Base-by-base conservation (phyloP, 2,888 invertebrate genomes). In the Drosophila kambysellisi region DNA sequence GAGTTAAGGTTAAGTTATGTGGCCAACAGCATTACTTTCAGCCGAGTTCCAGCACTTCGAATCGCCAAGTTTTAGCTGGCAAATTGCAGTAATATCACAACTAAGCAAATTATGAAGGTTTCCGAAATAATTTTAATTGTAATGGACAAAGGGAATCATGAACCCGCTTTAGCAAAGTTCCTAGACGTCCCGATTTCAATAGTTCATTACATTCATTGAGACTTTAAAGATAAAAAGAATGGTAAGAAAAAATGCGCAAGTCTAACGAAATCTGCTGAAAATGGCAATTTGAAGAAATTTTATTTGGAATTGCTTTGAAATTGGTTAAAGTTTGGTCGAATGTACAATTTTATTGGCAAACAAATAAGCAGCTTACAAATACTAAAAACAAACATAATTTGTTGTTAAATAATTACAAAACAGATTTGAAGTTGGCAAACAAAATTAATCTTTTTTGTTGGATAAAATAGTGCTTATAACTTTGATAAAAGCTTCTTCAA, bases 1-100 rank as follows among this genome's bases (percentile, higher is more conserved):
- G 72, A 76, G 85, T 74, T 82, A 77, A 56, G 74, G 70, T 69
- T 74, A 72, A 75, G 69, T 70, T 67, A 75, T 89, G 74, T 88
- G 70, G 70, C 73, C 79, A 73, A 51, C 72, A 69, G 72, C 63
- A 72, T 66, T 74, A 73, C 78, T 67, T 69, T 17, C 1, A 29
- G 7, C 39, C 3, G n/a, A 25, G 30, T 77, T 77, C 81, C 65
- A 15, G 6, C 20, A 56, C 61, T 37, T 20, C 8, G 20, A 52
- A 57, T 37, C 53, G 32, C 25, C 48, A 25, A 52, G 29, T 29
- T 25, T 20, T 8, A 1, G 7, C 6, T 41, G 5, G 6, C 9
- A 57, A 15, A 30, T 32, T 32, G 20, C n/a, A 41, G n/a, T 9
- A 20, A 30, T 57, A 9, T 41, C 20, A 20, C 9, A 41, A 32